Conservation (phyloP, 1,140 invertebrate genomes). For the Drepana arcuata region DNA sequence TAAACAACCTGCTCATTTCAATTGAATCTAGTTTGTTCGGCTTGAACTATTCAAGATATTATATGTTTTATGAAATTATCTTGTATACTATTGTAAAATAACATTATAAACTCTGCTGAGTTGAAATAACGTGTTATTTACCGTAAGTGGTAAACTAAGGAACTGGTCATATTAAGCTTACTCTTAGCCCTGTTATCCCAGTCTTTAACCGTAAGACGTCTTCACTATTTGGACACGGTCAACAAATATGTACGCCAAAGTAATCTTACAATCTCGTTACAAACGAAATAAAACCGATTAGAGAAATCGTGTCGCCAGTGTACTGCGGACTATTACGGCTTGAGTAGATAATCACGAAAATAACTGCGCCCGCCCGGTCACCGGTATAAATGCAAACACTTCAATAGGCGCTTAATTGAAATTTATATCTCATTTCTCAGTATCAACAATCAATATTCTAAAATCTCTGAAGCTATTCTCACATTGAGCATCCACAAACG, state of each 20-base stretch:
- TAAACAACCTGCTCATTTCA: constrained; percentile 19
- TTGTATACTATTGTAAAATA: no score
- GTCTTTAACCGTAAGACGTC: no score
- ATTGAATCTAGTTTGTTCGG: no score
- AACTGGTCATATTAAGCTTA: no score
- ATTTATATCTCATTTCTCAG: constrained; percentile 70
- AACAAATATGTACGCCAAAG: no score
- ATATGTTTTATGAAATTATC: no score
- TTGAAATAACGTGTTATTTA: no score
- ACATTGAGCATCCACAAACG: constrained; percentile 60
- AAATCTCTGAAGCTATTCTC: constrained; percentile 64
- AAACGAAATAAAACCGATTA: constrained; percentile 30
- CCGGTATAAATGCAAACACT: constrained; percentile 34
- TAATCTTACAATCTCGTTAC: constrained; percentile 5
- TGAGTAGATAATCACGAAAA: constrained; percentile 56
- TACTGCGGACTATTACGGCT: constrained; percentile 28
- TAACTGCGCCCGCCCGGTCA: constrained; percentile 34
- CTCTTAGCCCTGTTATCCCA: no score
- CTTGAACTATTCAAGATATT: no score
- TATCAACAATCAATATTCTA: constrained; percentile 70
- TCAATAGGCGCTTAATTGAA: constrained; percentile 68
- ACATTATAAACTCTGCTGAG: no score
- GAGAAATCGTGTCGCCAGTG: constrained; percentile 31
- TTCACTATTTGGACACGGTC: no score
- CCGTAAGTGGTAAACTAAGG: no score